These are phyloP conservation scores for Hemichromis elongatus DNA, from an alignment of 2,113 vertebrate genomes.

Conservation along the genomic window DNA sequence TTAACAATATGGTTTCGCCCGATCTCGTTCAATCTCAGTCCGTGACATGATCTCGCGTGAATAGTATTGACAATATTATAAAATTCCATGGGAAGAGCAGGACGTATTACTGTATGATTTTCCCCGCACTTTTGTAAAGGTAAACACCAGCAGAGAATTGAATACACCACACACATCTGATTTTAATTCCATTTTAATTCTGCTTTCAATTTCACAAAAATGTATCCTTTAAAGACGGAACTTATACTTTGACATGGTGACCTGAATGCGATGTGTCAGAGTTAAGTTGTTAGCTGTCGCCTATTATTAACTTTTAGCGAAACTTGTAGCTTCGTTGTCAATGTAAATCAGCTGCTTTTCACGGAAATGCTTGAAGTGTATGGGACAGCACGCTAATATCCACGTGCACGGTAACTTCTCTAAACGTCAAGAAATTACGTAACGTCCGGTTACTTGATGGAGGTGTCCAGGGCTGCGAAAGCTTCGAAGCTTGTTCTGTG, in stretches of 20 bases:
- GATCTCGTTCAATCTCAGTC: not conserved
- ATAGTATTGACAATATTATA: not conserved
- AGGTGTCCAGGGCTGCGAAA: not conserved
- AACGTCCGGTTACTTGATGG: conserved; percentile 21
- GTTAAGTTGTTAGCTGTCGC: not conserved
- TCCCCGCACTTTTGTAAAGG: not conserved
- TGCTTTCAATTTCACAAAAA: not conserved
- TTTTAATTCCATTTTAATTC: not conserved
- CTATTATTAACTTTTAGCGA: not conserved
- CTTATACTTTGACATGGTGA: not conserved
- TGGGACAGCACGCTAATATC: not conserved
- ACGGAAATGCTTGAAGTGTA: not conserved
- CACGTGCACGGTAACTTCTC: not conserved
- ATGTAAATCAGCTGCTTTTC: not conserved
- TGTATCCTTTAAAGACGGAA: not conserved
- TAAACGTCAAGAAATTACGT: conserved; percentile 6
- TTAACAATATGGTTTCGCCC: conserved; percentile 38
- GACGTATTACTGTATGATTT: not conserved
- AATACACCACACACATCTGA: rapidly evolving
- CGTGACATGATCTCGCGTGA: conserved; percentile 39
- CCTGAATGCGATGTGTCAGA: not conserved
- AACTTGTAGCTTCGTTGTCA: not conserved
- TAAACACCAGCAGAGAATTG: not conserved
- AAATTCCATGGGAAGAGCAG: not conserved
- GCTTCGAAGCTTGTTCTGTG: not conserved